Evolutionary conservation across 1,140 invertebrate genomes (phyloP).

Genomic region (Cotesia vestalis): DNA sequence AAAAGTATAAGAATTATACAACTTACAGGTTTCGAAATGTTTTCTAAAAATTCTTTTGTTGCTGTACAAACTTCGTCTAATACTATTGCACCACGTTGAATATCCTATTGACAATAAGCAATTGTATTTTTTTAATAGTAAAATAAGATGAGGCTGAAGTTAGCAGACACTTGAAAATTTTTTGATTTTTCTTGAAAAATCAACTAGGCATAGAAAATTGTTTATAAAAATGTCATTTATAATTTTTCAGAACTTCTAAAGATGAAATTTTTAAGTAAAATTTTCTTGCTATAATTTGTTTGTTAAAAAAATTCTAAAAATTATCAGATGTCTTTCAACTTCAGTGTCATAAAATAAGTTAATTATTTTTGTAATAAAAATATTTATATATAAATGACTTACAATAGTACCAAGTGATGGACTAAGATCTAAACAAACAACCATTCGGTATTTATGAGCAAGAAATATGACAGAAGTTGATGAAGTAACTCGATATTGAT

Average conservation of each 20-base stretch:
- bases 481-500: slow-evolving; percentile 66
- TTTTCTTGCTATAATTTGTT: no score
- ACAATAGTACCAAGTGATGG: slow-evolving; percentile 79
- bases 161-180: no score
- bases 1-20: slow-evolving; percentile 24
- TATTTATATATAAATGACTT: slow-evolving; percentile 46
- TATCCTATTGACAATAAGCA: slow-evolving; percentile 60
- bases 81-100: slow-evolving; percentile 74
- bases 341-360: no score
- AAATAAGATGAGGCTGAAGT: no score
- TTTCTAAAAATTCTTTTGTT: slow-evolving; percentile 73
- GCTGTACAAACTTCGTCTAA: slow-evolving; percentile 75
- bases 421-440: slow-evolving; percentile 83
- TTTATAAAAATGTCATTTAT: no score
- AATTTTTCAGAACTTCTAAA: no score
- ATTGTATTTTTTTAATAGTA: neutral
- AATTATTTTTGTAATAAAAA: neutral
- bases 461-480: slow-evolving; percentile 67
- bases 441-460: slow-evolving; percentile 73
- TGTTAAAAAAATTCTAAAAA: no score
- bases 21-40: slow-evolving; percentile 73
- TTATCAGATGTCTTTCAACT: no score
- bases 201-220: no score
- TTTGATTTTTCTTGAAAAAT: no score
- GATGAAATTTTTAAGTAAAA: no score